Evolutionary conservation across 1,140 invertebrate species (phyloP).

Genomic region (Dreissena rostriformis): DNA sequence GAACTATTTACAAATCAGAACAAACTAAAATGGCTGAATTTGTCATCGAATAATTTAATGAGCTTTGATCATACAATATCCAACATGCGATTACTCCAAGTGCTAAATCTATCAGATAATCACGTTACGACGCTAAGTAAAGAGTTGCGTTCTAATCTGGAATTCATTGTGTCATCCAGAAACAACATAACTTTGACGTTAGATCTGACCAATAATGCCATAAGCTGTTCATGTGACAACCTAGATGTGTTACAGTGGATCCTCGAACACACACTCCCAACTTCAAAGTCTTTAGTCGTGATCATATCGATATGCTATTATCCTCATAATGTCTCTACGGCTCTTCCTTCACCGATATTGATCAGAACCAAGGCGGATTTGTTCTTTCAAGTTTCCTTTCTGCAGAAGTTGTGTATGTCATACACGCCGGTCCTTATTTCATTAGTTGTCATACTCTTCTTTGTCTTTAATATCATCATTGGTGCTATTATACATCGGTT

Average conservation of each 20-base stretch:
- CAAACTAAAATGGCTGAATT: neutral
- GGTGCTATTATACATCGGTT: neutral
- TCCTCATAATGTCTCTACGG: neutral
- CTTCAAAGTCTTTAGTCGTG: neutral
- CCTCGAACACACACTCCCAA: neutral
- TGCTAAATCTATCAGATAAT: neutral
- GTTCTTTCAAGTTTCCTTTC: neutral
- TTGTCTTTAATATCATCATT: constrained; percentile 19
- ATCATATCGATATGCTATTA: constrained; percentile 1
- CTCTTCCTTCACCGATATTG: neutral
- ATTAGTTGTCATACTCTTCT: neutral
- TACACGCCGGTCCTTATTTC: neutral
- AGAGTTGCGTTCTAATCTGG: neutral
- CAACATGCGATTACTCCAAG: constrained; percentile 5
- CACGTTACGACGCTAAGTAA: neutral
- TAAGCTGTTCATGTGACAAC: constrained; percentile 29
- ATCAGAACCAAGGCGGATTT: neutral
- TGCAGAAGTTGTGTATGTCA: neutral
- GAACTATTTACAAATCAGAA: neutral
- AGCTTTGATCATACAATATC: constrained; percentile 7
- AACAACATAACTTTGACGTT: neutral
- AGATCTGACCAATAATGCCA: constrained; percentile 1
- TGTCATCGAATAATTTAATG: neutral
- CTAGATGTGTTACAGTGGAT: constrained; percentile 41
- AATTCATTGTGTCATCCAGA: neutral